These are phyloP conservation scores for Pseudolaguvia tuberculata DNA, from an alignment of 2,113 vertebrate genomes.

Conservation along the genomic window DNA sequence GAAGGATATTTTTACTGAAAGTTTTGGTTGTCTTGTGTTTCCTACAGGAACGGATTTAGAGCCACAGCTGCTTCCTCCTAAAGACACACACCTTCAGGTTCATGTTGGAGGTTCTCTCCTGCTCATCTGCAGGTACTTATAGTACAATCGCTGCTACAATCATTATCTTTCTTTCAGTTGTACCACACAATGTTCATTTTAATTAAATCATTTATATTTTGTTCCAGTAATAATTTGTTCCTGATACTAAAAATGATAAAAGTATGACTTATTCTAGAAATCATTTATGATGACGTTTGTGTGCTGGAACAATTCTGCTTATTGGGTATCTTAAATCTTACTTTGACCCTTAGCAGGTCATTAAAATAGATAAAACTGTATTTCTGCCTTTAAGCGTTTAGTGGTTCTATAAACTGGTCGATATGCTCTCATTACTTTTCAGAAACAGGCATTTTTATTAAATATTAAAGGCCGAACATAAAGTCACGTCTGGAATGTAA, in stretches of 20 bases:
- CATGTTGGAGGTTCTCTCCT: constrained; percentile 46
- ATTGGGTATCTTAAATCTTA: neutral
- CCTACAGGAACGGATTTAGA: constrained; percentile 54
- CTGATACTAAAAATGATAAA: neutral
- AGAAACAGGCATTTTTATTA: constrained; percentile 46
- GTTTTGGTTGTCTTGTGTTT: constrained; percentile 37
- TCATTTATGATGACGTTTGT: neutral
- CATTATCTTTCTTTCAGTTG: neutral
- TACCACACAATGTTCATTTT: constrained; percentile 6
- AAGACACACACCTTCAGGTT: constrained; percentile 46
- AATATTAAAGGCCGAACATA: constrained; percentile 52
- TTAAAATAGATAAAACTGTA: constrained; percentile 6
- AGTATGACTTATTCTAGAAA: neutral
- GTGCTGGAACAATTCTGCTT: neutral
- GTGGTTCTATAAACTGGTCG: constrained; percentile 9
- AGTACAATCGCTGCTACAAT: neutral
- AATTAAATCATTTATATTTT: too few relatives aligned
- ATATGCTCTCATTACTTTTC: constrained; percentile 41
- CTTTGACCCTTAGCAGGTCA: neutral
- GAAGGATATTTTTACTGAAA: constrained; percentile 3
- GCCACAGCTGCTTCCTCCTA: constrained; percentile 50
- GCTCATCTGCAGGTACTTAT: constrained; percentile 66
- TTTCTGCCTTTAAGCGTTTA: neutral
- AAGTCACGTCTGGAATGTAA: constrained; percentile 57
- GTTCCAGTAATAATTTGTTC: neutral